These are phyloP conservation scores for Alethe diademata DNA, from an alignment of 2,113 vertebrate species.

Conservation along the genomic window DNA sequence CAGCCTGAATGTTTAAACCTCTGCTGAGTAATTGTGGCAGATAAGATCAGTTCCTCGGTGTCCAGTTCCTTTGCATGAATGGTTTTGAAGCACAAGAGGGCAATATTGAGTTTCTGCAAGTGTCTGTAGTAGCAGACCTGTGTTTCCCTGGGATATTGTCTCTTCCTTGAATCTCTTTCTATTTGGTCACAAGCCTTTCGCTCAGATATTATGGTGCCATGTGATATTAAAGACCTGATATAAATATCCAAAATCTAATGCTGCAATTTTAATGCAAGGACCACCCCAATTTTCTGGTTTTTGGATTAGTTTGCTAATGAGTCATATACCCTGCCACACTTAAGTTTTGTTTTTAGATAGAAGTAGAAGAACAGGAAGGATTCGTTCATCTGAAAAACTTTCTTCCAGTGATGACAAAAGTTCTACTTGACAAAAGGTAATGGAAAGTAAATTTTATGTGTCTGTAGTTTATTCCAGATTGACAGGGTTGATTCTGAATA, in stretches of 20 bases:
- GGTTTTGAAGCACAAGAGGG: slow-evolving; percentile 64
- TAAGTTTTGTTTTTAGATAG: slow-evolving; percentile 78
- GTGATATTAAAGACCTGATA: neutral
- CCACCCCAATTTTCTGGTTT: neutral
- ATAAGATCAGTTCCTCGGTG: neutral
- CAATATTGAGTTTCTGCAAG: slow-evolving; percentile 59
- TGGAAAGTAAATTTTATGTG: neutral
- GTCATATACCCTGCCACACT: neutral
- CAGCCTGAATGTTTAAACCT: neutral
- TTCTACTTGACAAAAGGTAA: slow-evolving; percentile 84
- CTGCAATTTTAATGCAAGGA: neutral
- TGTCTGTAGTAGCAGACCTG: neutral
- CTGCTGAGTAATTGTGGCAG: neutral
- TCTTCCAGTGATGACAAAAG: slow-evolving; percentile 87
- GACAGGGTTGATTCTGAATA: neutral
- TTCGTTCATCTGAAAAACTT: slow-evolving; percentile 85
- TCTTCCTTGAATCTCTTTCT: neutral
- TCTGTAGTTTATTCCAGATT: neutral
- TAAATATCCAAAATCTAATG: neutral
- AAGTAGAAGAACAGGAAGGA: slow-evolving; percentile 85
- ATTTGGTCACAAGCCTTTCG: neutral
- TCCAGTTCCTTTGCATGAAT: neutral
- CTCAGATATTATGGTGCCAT: neutral
- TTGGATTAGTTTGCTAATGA: neutral
- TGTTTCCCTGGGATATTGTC: neutral